Evolutionary conservation across 2,113 vertebrate genomes (phyloP), one percentile per base, ranked within the genome.

Genomic region (Octodon degus): DNA sequence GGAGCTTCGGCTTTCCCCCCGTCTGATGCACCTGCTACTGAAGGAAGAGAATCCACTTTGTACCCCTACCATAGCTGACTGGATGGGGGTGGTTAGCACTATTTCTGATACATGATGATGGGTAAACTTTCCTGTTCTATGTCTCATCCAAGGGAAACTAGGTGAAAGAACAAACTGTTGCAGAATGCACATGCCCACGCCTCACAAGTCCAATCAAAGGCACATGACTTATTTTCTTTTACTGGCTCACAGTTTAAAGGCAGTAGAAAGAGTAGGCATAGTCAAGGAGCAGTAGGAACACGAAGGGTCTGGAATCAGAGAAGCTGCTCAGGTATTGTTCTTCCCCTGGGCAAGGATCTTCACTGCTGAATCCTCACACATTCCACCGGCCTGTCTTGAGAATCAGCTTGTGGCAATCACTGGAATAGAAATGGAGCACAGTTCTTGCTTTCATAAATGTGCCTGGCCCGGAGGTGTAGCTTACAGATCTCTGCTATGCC

Each of bases 151-250:
- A 84, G 80, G 5, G 60, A 53, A 62, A 40, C 25, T 81, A 12
- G 83, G 50, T 82, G 82, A 90, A 68, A 58, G 3, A 22, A 80
- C 20, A 74, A 40, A 67, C 32, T 88, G 32, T 83, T 86, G 32
- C 77, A 87, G 22, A 92, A 76, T 16, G 11, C 20, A 82, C 34
- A 3, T 85, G 82, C 82, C 67, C 80, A 58, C 53, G 14, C 19
- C 70, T 91, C 16, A 37, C 20, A 86, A 40, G 16, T 62, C 67
- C 2, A 50, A 6, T 85, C 34, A 92, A 83, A n/a, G 10, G 12
- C 79, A 43, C 2, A 76, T 55, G 60, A 77, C 67, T 93, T 77
- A 84, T 76, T 95, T 80, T 72, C 34, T 53, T 89, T 70, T 91
- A 55, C 65, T 79, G 11, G 12, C 53, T 96, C 62, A 40, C 22